Conservation (phyloP, 2,113 vertebrate species). For the Calyptomena viridis region DNA sequence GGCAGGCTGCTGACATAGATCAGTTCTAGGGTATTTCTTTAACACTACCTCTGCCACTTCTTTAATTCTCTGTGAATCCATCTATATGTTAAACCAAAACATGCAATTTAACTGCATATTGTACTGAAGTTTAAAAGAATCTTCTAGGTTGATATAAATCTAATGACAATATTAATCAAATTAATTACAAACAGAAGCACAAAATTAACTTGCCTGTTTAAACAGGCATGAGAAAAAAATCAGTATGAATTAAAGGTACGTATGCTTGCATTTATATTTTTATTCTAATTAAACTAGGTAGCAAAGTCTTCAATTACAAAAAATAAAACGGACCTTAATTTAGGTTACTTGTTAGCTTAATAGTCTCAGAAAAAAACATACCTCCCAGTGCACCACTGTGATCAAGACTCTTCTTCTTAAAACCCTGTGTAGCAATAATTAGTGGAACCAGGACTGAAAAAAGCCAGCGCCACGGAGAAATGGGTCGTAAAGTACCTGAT, state of each 20-base stretch:
- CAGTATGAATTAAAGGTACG: background rate
- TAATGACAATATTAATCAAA: background rate
- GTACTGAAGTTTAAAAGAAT: background rate
- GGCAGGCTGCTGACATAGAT: background rate
- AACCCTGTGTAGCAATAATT: conserved; percentile 74
- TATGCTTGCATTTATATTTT: background rate
- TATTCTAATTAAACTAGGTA: background rate
- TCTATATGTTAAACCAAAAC: background rate
- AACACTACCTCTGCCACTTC: background rate
- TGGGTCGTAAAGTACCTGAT: conserved; percentile 84
- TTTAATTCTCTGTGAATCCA: background rate
- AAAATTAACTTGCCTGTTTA: background rate
- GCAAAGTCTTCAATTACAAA: background rate
- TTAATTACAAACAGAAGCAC: background rate
- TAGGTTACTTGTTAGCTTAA: background rate
- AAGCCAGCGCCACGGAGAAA: conserved; percentile 96
- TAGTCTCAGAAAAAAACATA: conserved; percentile 54
- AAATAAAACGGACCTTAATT: background rate
- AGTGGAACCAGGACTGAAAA: conserved; percentile 89
- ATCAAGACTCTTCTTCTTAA: conserved; percentile 89
- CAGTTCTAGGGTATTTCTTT: background rate
- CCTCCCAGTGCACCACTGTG: conserved; percentile 88
- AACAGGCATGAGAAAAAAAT: background rate
- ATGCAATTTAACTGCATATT: background rate
- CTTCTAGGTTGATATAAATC: background rate